Evolutionary conservation across 2,113 vertebrate genomes (phyloP), one percentile per base, ranked within the genome.

Genomic region (Tetrao urogallus): DNA sequence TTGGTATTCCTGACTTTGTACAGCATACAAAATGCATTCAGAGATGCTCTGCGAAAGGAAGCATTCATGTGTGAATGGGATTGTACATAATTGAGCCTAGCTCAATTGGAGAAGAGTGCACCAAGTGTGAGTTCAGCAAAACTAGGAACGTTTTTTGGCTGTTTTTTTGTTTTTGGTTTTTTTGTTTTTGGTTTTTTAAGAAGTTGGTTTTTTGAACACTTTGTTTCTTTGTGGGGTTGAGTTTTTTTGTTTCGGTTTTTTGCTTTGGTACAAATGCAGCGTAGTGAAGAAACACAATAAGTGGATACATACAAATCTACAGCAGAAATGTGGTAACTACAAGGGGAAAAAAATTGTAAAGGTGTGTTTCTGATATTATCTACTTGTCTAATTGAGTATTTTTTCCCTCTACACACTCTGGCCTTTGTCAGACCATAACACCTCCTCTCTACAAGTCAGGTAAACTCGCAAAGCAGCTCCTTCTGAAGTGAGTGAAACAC

Each of bases 81-180:
- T 8, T 22, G 32, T 15, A 72, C 1, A 36, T 3, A 70, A 45
- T 42, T n/a, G n/a, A 45, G 45, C 38, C 69, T 66, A 70, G 34
- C 74, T 67, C 38, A 72, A 22, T 60, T 30, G 56, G 30, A 80
- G 7, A 12, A 15, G 22, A 28, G 24, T 70, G 16, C 32, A 82
- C 11, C 60, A 90, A 45, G 18, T 56, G 65, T 71, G 42, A 88
- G 24, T 28, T 66, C 36, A 50, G 4, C 5, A 17, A 8, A 56
- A 50, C 4, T 3, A 76, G 4, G 2, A 54, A 69, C 0, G 0
- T 2, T 28, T 28, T 25, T 58, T 36, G 12, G 25, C 34, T 82
- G 17, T 1, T 71, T 79, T 66, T 79, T 60, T 13, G 11, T 5
- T 42, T 42, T 42, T 42, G 11, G 5, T 54, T 6, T 40, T 17